Evolutionary conservation across 2,888 invertebrate species (phyloP).

Genomic region (Petrolisthes manimaculis): DNA sequence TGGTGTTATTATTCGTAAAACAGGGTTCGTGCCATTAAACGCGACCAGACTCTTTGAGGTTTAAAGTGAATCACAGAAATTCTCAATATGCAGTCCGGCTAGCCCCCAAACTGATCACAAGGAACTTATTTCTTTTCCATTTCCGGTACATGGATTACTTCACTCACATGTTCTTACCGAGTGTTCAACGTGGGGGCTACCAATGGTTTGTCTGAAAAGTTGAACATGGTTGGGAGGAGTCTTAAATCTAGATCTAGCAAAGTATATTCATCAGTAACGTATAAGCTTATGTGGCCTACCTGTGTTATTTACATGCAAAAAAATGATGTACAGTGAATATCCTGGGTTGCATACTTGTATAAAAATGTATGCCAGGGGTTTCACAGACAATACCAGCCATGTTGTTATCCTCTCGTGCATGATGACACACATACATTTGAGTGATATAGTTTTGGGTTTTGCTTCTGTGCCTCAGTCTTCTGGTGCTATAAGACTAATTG

Average conservation of each 20-base stretch:
- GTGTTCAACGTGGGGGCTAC: no score
- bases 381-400: neutral
- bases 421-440: no score
- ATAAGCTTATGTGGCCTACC: slow-evolving; percentile 36
- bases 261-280: slow-evolving; percentile 35
- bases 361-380: slow-evolving; percentile 37
- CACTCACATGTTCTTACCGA: no score
- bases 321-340: slow-evolving; percentile 28
- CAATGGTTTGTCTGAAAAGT: slow-evolving; percentile 13
- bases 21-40: slow-evolving; percentile 7
- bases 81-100: neutral
- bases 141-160: no score
- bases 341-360: slow-evolving; percentile 32
- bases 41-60: neutral
- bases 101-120: neutral
- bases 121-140: no score
- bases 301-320: slow-evolving; percentile 51
- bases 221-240: slow-evolving; percentile 23
- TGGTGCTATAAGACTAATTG: no score
- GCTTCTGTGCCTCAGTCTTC: no score
- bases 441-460: no score
- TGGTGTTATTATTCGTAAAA: neutral
- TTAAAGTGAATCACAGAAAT: slow-evolving; percentile 16
- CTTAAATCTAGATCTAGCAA: slow-evolving; percentile 16
- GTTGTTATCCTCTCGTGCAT: no score